A percentile compares a stretch with the other conserved stretches of the same genome.
These are phyloP conservation scores for Megaceryle torquata DNA, from an alignment of 2,113 vertebrate genomes.

Conservation along the genomic window DNA sequence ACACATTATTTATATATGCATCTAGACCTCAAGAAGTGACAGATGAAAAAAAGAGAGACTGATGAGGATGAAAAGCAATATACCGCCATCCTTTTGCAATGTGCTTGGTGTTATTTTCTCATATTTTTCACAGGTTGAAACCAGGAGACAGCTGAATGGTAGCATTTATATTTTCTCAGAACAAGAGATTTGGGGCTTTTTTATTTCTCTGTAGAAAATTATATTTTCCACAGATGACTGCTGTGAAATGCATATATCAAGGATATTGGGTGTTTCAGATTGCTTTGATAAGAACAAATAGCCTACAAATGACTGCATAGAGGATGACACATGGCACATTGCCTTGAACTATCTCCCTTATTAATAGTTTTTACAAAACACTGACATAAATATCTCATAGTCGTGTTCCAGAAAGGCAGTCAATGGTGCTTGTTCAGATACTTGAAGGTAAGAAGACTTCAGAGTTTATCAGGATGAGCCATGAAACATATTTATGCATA, in stretches of 20 bases:
- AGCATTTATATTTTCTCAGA: neutral
- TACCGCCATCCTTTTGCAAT: neutral
- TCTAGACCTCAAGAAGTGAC: neutral
- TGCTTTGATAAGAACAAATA: constrained; percentile 33
- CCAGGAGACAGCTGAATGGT: neutral
- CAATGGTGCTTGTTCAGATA: neutral
- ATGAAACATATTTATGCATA: neutral
- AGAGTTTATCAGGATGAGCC: neutral
- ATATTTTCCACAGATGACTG: constrained; percentile 9
- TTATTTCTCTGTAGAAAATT: neutral
- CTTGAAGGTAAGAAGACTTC: neutral
- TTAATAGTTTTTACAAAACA: neutral
- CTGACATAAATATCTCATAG: neutral
- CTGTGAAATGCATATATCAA: constrained; percentile 48
- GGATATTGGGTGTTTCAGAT: constrained; percentile 48
- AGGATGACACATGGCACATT: neutral
- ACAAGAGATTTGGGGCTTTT: neutral
- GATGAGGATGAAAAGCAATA: neutral
- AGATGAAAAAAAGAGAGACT: neutral
- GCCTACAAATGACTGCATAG: neutral
- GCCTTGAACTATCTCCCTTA: neutral
- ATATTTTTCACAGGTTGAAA: neutral
- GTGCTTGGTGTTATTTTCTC: neutral
- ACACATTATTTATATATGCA: neutral
- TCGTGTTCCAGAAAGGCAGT: neutral